phyloP scores from a whole-genome alignment of 2,113 vertebrate genomes.

The Vidua macroura region DNA sequence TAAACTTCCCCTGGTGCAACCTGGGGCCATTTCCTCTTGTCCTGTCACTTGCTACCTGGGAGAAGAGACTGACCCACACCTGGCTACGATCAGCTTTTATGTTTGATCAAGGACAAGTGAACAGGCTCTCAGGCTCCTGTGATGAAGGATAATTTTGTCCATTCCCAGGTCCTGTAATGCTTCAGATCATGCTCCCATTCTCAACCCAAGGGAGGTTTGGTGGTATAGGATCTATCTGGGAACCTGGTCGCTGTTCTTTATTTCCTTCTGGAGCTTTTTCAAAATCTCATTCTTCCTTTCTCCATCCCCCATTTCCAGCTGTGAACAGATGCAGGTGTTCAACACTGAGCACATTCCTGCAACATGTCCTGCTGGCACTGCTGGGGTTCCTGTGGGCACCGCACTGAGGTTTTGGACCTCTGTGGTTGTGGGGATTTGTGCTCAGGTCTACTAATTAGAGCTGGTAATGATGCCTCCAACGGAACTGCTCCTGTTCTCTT shows the following conservation, averaged over 20 bases:
- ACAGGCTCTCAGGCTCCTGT: neutral
- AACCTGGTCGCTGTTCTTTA: neutral
- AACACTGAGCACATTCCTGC: rapidly evolving
- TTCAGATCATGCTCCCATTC: neutral
- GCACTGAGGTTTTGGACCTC: neutral
- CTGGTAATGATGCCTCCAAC: neutral
- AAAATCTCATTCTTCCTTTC: neutral
- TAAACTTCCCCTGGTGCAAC: neutral
- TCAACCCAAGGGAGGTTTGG: neutral
- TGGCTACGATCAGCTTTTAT: neutral
- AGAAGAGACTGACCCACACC: neutral
- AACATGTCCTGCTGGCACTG: neutral
- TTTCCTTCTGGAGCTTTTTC: neutral
- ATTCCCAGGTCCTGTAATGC: neutral
- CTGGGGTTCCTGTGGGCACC: neutral
- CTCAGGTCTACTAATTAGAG: neutral
- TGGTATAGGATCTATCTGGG: neutral
- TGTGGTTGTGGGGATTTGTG: neutral
- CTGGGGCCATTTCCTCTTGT: neutral
- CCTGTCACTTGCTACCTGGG: neutral
- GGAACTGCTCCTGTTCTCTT: neutral
- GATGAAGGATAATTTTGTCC: neutral
- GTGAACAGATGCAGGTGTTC: neutral
- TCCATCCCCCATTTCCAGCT: neutral
- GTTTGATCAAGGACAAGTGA: neutral